Conservation (phyloP, 2,113 vertebrate genomes). For the Passer montanus region DNA sequence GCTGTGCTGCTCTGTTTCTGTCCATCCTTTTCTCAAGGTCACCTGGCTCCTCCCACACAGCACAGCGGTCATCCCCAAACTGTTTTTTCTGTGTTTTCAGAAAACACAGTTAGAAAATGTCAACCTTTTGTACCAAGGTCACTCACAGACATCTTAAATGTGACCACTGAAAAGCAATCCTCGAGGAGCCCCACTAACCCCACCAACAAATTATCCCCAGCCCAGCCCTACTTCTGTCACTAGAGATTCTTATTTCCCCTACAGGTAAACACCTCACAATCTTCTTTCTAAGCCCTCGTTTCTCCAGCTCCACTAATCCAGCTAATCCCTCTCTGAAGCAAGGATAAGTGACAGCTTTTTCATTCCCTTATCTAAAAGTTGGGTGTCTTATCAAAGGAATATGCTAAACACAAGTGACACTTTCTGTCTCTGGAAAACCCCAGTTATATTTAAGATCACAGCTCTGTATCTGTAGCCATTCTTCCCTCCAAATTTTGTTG, state of each 20-base stretch:
- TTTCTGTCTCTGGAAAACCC: background rate
- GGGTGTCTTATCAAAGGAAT: background rate
- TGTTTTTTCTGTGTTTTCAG: background rate
- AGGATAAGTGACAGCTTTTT: slow-evolving; percentile 6
- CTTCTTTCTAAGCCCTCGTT: background rate
- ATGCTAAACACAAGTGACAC: slow-evolving; percentile 12
- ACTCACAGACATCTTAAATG: background rate
- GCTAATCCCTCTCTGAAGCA: slow-evolving; percentile 41
- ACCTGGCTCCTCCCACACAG: background rate
- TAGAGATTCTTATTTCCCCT: background rate
- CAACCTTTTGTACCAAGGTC: background rate
- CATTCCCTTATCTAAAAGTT: background rate
- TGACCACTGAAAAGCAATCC: background rate
- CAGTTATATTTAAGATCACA: background rate
- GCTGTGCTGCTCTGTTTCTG: accelerated
- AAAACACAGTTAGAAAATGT: background rate
- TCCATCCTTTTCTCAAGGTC: background rate
- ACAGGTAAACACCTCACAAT: background rate
- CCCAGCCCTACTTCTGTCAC: background rate
- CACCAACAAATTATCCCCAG: background rate
- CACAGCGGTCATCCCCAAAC: accelerated
- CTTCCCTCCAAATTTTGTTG: background rate
- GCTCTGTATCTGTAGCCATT: background rate
- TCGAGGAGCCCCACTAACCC: background rate
- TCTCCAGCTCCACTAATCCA: background rate